Evolutionary conservation across 2,797 vertebrate genomes (phyloP).

Genomic region (Enteromius fasciolatus): DNA sequence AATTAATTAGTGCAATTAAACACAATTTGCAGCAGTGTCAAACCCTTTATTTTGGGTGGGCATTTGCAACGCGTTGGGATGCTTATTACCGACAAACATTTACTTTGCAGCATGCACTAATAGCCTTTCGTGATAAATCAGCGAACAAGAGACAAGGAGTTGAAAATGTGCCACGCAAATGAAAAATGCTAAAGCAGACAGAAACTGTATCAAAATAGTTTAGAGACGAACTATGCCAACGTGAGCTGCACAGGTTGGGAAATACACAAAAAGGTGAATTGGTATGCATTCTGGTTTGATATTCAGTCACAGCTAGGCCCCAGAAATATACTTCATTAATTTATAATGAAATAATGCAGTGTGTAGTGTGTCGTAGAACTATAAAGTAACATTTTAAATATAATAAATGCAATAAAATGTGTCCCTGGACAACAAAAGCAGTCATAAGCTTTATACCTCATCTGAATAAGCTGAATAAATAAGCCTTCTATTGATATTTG

Average conservation of each 20-base stretch:
- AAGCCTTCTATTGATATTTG: too few relatives aligned
- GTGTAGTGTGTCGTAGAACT: neutral
- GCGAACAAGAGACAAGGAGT: constrained; percentile 13
- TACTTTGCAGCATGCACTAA: constrained; percentile 32
- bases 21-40: constrained; percentile 51
- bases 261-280: neutral
- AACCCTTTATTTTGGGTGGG: constrained; percentile 45
- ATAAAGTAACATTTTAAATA: neutral
- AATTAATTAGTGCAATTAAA: constrained; percentile 57
- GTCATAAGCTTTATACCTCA: too few relatives aligned
- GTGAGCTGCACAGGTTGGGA: constrained; percentile 10
- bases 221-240: neutral
- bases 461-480: too few relatives aligned
- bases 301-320: neutral
- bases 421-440: too few relatives aligned
- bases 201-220: neutral
- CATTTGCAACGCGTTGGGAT: constrained; percentile 17
- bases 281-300: neutral
- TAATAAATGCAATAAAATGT: neutral
- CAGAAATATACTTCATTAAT: neutral
- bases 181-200: neutral
- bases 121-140: constrained; percentile 35
- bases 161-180: constrained; percentile 1
- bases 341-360: neutral
- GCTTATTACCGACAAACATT: constrained; percentile 50